Percentiles rank a stretch among this genome's conserved stretches.
Conservation (phyloP, 1,140 invertebrate species). For the Aphelinus atriplicis region DNA sequence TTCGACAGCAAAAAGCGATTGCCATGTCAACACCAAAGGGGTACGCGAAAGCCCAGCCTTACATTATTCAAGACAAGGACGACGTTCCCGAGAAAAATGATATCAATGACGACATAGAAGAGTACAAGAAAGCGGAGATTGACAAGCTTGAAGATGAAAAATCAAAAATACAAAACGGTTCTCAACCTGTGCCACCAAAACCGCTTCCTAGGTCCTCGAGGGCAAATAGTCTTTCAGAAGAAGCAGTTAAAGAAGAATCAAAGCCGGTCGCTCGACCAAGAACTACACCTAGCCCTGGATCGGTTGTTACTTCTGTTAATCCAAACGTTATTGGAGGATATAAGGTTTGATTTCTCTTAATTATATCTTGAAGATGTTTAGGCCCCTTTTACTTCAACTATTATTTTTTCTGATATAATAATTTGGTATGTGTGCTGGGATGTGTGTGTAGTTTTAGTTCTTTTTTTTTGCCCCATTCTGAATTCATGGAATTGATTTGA, state of each 20-base stretch:
- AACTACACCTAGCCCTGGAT: conserved; percentile 69
- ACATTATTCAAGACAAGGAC: conserved; percentile 50
- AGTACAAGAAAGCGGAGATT: conserved; percentile 49
- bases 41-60: conserved; percentile 52
- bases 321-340: conserved; percentile 72
- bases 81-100: conserved; percentile 51
- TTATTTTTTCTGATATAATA: conserved; percentile 18
- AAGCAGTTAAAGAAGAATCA: conserved; percentile 63
- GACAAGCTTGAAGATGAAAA: conserved; percentile 56
- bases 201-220: conserved; percentile 77
- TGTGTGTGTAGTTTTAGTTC: conserved; percentile 34
- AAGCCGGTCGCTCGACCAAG: conserved; percentile 79
- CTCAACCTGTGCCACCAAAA: conserved; percentile 72
- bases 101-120: conserved; percentile 42
- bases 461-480: neutral
- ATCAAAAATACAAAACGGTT: conserved; percentile 58
- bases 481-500: no score
- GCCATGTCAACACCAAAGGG: conserved; percentile 56
- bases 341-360: conserved; percentile 69
- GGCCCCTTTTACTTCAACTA: conserved; percentile 27
- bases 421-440: conserved; percentile 32
- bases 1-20: conserved; percentile 54
- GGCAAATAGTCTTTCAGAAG: conserved; percentile 72
- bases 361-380: conserved; percentile 20
- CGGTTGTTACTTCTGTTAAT: conserved; percentile 68